phyloP scores from a whole-genome alignment of 2,888 invertebrate species.

The Teleogryllus oceanicus region DNA sequence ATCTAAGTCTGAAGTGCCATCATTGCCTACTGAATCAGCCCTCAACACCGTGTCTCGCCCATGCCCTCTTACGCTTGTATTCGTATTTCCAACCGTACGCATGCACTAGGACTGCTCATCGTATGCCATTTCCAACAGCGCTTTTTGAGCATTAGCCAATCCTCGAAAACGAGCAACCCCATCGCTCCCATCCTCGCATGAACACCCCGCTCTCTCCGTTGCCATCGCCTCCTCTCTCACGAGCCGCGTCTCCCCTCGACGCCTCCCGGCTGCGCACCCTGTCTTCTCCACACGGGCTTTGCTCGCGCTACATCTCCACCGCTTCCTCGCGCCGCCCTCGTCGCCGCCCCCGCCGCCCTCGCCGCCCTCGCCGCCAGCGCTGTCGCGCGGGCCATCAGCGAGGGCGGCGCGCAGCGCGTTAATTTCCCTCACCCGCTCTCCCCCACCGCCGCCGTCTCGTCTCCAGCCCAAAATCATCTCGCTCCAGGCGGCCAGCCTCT shows the following conservation, averaged over 20 bases:
- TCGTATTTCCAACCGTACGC: too few species aligned
- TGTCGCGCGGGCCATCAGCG: background rate
- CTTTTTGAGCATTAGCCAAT: too few species aligned
- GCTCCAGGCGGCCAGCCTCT: background rate
- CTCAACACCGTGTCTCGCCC: too few species aligned
- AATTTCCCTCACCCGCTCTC: constrained; percentile 9
- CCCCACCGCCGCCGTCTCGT: background rate
- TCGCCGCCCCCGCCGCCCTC: background rate
- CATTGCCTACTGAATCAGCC: too few species aligned
- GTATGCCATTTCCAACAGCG: too few species aligned
- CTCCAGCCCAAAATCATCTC: background rate
- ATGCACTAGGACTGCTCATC: too few species aligned
- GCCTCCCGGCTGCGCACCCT: background rate
- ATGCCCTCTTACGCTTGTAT: too few species aligned
- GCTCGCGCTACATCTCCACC: background rate
- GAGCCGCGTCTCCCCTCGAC: background rate
- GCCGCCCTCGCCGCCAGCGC: background rate
- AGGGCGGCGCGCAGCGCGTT: background rate
- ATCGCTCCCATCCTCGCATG: too few species aligned
- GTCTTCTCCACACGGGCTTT: background rate
- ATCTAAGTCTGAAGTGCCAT: too few species aligned
- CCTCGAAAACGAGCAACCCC: too few species aligned
- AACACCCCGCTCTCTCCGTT: background rate
- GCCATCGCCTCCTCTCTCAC: background rate
- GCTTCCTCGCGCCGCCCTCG: background rate